These are phyloP conservation scores for Xenopus laevis DNA, from an alignment of 2,113 vertebrate species.

Conservation along the genomic window DNA sequence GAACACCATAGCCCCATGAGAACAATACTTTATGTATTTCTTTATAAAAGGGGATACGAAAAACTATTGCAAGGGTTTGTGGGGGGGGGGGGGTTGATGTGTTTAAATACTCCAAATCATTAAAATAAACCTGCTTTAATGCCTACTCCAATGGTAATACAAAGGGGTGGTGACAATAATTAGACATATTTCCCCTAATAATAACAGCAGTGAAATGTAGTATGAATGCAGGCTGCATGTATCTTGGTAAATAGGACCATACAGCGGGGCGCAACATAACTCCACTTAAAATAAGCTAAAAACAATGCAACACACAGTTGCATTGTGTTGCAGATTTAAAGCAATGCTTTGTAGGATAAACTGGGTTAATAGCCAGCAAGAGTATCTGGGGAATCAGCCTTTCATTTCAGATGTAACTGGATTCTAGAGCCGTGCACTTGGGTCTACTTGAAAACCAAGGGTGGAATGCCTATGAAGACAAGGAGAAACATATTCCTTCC, in stretches of 20 bases:
- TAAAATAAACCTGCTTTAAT: too few species aligned
- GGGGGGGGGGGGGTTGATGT: too few species aligned
- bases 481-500: neutral
- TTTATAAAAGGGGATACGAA: too few species aligned
- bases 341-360: constrained; percentile 38
- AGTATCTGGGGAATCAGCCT: constrained; percentile 25
- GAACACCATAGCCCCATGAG: too few species aligned
- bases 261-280: constrained; percentile 29
- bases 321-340: constrained; percentile 36
- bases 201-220: constrained; percentile 32
- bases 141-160: too few species aligned
- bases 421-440: constrained; percentile 14
- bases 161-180: neutral
- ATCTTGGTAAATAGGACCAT: constrained; percentile 21
- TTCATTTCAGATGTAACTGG: constrained; percentile 30
- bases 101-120: too few species aligned
- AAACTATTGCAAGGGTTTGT: too few species aligned
- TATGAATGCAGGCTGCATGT: constrained; percentile 26
- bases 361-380: constrained; percentile 34
- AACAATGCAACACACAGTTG: constrained; percentile 23
- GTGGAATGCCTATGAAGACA: constrained; percentile 16
- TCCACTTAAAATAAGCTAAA: constrained; percentile 30
- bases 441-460: constrained; percentile 26
- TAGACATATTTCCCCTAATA: constrained; percentile 17
- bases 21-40: too few species aligned